Evolutionary conservation across 2,888 invertebrate genomes (phyloP).

Genomic region (Eubasilissa splendida): DNA sequence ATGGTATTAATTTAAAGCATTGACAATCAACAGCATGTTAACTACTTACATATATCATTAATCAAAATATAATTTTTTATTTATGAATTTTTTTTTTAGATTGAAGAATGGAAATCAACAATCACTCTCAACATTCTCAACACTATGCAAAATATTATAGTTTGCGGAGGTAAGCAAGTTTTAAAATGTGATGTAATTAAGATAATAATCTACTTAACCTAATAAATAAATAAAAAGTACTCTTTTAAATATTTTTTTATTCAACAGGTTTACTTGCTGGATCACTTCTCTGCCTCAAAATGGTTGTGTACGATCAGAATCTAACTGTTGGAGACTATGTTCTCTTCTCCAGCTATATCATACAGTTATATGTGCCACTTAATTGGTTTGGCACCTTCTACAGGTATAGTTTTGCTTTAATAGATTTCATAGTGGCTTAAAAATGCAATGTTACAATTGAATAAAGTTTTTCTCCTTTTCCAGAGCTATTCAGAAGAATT

Average conservation of each 20-base stretch:
- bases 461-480: conserved; percentile 54
- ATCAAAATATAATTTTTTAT: neutral
- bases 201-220: neutral
- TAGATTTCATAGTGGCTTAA: neutral
- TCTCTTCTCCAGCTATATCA: conserved; percentile 94
- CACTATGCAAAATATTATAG: conserved; percentile 91
- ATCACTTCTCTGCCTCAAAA: conserved; percentile 89
- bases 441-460: neutral
- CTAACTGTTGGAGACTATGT: conserved; percentile 97
- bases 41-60: too few species aligned
- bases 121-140: conserved; percentile 93
- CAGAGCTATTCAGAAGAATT: conserved; percentile 96
- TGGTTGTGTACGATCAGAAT: conserved; percentile 80
- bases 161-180: conserved; percentile 75
- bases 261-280: conserved; percentile 81
- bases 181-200: neutral
- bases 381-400: conserved; percentile 99
- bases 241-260: neutral
- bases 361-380: conserved; percentile 94
- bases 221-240: neutral
- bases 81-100: conserved; percentile 70
- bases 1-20: too few species aligned
- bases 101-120: conserved; percentile 91
- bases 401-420: conserved; percentile 73
- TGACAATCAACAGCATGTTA: too few species aligned